These are phyloP conservation scores for Drosophila orosa DNA, from an alignment of 1,140 invertebrate genomes.

Conservation along the genomic window DNA sequence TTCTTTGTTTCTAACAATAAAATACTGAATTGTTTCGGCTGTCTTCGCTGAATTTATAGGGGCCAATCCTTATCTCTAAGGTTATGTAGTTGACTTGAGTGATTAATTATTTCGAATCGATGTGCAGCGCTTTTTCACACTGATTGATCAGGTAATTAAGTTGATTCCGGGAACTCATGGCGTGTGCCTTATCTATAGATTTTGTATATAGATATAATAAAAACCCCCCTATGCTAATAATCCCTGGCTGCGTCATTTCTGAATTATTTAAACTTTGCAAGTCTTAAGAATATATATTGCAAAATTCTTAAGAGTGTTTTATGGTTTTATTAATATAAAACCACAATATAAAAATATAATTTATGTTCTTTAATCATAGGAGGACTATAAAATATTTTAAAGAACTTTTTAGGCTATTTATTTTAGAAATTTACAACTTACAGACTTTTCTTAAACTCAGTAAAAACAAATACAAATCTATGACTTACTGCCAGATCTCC, in stretches of 20 bases:
- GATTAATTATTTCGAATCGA: slow-evolving; percentile 3
- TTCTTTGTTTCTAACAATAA: slow-evolving; percentile 2
- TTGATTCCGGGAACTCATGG: not conserved
- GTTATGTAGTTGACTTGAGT: not conserved
- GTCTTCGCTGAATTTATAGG: not conserved
- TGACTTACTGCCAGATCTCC: slow-evolving; percentile 46
- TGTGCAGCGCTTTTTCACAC: not conserved
- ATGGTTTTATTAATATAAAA: too few relatives aligned
- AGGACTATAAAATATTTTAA: too few relatives aligned
- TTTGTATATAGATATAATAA: not conserved
- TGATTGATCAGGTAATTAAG: not conserved
- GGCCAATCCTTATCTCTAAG: not conserved
- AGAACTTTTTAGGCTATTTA: too few relatives aligned
- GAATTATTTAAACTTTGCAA: not conserved
- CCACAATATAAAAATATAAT: too few relatives aligned
- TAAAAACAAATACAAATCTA: not conserved
- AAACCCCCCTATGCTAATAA: not conserved
- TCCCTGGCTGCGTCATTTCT: not conserved
- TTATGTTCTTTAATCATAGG: too few relatives aligned
- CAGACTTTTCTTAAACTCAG: too few relatives aligned
- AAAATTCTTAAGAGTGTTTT: not conserved
- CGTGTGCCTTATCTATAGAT: not conserved
- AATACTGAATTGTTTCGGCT: not conserved
- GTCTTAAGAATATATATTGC: not conserved
- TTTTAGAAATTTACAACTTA: too few relatives aligned